Evolutionary conservation across 2,888 invertebrate genomes (phyloP).

Genomic region (Eurytoma adleriae): DNA sequence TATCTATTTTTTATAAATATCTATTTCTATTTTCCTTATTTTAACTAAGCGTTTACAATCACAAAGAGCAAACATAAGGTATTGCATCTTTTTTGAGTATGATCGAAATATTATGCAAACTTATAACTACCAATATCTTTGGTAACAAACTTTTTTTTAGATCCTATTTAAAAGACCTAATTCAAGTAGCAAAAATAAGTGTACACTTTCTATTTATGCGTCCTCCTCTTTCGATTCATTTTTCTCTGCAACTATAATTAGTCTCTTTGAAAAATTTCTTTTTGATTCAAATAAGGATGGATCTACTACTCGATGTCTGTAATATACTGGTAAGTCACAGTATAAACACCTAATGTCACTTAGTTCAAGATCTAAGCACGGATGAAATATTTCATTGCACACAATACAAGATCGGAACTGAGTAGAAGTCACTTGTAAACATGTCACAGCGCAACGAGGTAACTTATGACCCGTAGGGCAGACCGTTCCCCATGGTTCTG

Average conservation of each 20-base stretch:
- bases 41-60: too few species aligned
- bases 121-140: not conserved
- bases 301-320: conserved; percentile 40
- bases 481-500: conserved; percentile 62
- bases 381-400: conserved; percentile 70
- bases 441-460: conserved; percentile 69
- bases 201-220: not conserved
- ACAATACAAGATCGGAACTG: conserved; percentile 67
- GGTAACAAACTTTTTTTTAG: not conserved
- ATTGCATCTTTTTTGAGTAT: too few species aligned
- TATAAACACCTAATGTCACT: conserved; percentile 67
- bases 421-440: conserved; percentile 68
- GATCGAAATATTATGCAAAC: not conserved
- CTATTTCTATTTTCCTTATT: too few species aligned
- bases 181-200: not conserved
- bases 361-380: conserved; percentile 65
- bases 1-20: conserved; percentile 1
- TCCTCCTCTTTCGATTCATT: conserved; percentile 36
- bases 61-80: too few species aligned
- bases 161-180: not conserved
- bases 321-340: conserved; percentile 68
- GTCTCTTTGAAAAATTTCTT: conserved; percentile 44
- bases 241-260: not conserved
- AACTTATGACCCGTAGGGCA: conserved; percentile 70
- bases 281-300: conserved; percentile 9